Evolutionary conservation across 1,140 invertebrate species (phyloP), one percentile per base, ranked within the genome.

Genomic region (Panagrolaimus sp.): DNA sequence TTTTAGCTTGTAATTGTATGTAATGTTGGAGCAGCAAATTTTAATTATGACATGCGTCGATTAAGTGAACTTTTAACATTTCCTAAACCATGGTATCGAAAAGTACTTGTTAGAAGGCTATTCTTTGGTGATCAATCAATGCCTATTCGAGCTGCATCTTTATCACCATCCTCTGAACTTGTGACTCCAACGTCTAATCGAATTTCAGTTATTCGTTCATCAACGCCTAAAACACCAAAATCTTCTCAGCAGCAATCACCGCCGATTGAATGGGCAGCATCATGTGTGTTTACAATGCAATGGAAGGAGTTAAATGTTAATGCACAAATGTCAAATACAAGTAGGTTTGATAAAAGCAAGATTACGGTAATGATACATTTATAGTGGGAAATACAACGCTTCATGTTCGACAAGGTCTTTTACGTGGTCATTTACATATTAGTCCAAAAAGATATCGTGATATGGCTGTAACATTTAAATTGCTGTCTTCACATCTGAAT

Each of bases 1-100:
- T 61, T 77, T 63, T 51, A 78, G 66, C 66, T 81, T 9, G 76
- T 81, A 1, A 63, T 82, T 8, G 72, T 74, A 13, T 70, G 76
- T 7, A 93, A 96, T 84, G 92, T 97, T 79, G 95, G 94, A 38
- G 93, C 91, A n/a, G 95, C 95, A 25, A 92, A 91, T 23, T 98
- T 99, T 83, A 96, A 97, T 81, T 98, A 97, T 84, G 96, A 98
- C 83, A 97, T 98, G 93, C 87, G 95, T 64, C 87, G 95, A n/a
- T 84, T 98, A 67, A 92, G 92, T 0, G 96, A 98, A 85, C 96
- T 98, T 75, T 84, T 98, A 46, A 92, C 93, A 5, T 97, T 98
- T 82, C 95, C 96, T 0, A 96, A 95, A 85, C 94, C 95, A 4
- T 98, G 96, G 95, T 96, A 96, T 82, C 65, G 65, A n/a, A 74